Base-by-base conservation (phyloP, 2,888 invertebrate species). In the Drosophila pseudotalamancana region DNA sequence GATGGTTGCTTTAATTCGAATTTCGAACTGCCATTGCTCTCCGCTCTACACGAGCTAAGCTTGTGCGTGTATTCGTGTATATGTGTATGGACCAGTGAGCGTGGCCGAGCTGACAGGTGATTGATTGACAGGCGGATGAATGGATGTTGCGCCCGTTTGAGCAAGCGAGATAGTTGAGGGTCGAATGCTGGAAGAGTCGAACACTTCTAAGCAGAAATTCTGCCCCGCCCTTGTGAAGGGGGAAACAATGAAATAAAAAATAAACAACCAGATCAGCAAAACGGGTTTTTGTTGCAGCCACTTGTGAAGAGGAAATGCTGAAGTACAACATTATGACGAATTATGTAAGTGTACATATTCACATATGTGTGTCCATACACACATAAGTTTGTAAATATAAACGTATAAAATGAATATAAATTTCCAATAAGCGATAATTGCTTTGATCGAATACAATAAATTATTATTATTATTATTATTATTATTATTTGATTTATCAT, bases 81-180 rank as follows among this genome's bases (percentile, higher is more conserved):
- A 19, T 37, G 42, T 54, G 25, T 35, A 14, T 65, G 72, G 51
- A 64, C 77, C 84, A 81, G 85, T 74, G 72, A 72, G 82, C 76
- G 77, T 78, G 80, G 82, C 84, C 76, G 76, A 61, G 65, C 78
- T 87, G 89, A 89, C 89, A 90, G 85, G 81, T 89, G 90, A 89
- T 90, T 89, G 89, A 89, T 89, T 89, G 89, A 89, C 87, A 88
- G 75, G 62, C 73, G 66, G 49, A 67, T 60, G 73, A 75, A 78
- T 82, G 84, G 48, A 60, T 59, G 56, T 32, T 45, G 55, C 21
- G 40, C 29, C 29, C 31, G 23, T 18, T 34, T 8, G 69, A 35
- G 81, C 39, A 31, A 77, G 77, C 63, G 70, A 67, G 80, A 74
- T 40, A 8, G 48, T 23, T 9, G 45, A 60, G n/a, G 31, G 11